Conservation (phyloP, 2,888 invertebrate genomes). For the Drosophila paranaensis region DNA sequence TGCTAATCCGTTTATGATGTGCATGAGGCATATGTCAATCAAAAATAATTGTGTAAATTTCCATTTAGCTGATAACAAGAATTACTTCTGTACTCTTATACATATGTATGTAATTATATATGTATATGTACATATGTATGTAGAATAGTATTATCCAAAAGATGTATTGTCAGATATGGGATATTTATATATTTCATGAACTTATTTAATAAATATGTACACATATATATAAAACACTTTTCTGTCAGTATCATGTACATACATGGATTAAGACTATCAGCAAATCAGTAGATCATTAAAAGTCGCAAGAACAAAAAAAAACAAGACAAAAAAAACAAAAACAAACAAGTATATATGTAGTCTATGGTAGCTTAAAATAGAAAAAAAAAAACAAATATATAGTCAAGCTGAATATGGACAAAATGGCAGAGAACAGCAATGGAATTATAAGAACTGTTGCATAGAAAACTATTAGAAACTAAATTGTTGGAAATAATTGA, state of each 20-base stretch:
- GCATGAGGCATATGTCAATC: slow-evolving; percentile 5
- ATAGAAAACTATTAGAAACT: background rate
- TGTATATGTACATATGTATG: background rate
- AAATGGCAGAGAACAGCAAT: background rate
- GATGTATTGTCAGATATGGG: background rate
- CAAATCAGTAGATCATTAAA: background rate
- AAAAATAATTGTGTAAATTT: slow-evolving; percentile 41
- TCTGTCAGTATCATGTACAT: background rate
- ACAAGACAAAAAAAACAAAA: too few relatives aligned
- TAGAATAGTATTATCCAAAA: slow-evolving; percentile 12
- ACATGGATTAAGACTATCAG: background rate
- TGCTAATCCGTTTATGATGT: background rate
- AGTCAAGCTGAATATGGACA: background rate
- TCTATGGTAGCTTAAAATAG: too few relatives aligned
- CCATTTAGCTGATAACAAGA: slow-evolving; percentile 46
- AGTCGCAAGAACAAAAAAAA: background rate
- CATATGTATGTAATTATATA: background rate
- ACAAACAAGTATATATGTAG: background rate
- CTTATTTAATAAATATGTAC: background rate
- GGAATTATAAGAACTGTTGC: background rate
- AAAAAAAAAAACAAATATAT: background rate
- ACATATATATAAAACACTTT: too few relatives aligned
- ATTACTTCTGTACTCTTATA: background rate
- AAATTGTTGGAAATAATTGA: background rate
- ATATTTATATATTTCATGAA: background rate